Evolutionary conservation across 2,888 invertebrate species (phyloP).

Genomic region (Dorcus parallelipipedus): DNA sequence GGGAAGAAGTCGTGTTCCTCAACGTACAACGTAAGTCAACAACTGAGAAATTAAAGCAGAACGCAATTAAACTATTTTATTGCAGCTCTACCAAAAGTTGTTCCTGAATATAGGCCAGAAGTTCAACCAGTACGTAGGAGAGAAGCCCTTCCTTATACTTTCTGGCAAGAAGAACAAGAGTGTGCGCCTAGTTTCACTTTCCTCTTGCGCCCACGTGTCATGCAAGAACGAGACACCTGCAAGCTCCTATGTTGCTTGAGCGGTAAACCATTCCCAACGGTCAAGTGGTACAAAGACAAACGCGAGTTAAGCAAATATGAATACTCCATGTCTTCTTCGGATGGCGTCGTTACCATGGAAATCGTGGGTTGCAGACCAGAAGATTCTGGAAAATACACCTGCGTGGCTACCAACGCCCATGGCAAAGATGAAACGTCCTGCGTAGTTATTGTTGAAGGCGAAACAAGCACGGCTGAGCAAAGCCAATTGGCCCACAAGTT

Average conservation of each 20-base stretch:
- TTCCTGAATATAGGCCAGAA: constrained; percentile 66
- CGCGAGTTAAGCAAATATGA: constrained; percentile 87
- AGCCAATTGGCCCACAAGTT: constrained; percentile 81
- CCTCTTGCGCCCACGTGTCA: constrained; percentile 96
- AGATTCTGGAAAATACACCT: constrained; percentile 95
- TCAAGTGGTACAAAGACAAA: constrained; percentile 90
- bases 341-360: constrained; percentile 96
- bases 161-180: constrained; percentile 92
- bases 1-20: constrained; percentile 94
- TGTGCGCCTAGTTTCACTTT: constrained; percentile 96
- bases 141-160: constrained; percentile 78
- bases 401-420: constrained; percentile 88
- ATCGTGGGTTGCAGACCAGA: constrained; percentile 90
- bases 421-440: constrained; percentile 95
- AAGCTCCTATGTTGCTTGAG: constrained; percentile 96
- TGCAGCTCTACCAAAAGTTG: constrained; percentile 71
- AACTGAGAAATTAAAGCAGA: background rate
- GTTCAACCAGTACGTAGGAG: constrained; percentile 70
- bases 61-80: constrained; percentile 5
- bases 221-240: constrained; percentile 93
- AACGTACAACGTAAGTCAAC: constrained; percentile 84
- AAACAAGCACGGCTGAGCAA: constrained; percentile 72
- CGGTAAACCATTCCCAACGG: constrained; percentile 91
- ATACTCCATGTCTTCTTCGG: constrained; percentile 85
- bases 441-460: constrained; percentile 94